These are phyloP conservation scores for Nerophis lumbriciformis DNA, from an alignment of 2,113 vertebrate species.

Conservation along the genomic window DNA sequence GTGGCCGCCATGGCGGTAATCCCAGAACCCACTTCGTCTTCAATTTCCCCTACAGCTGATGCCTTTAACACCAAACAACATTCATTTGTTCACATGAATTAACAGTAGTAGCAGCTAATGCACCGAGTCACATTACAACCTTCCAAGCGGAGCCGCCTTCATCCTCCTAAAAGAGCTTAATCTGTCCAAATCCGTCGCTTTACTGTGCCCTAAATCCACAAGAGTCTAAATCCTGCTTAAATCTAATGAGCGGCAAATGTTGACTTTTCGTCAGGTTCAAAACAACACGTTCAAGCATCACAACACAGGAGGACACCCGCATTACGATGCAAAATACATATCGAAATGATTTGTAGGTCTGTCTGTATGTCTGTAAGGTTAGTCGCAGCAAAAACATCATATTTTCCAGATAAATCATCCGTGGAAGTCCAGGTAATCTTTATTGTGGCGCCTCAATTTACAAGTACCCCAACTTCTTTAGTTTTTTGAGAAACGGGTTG, in stretches of 20 bases:
- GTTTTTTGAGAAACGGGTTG: too few species aligned
- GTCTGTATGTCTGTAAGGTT: too few species aligned
- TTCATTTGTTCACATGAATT: constrained; percentile 58
- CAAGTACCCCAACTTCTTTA: too few species aligned
- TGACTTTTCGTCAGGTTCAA: constrained; percentile 42
- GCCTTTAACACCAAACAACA: constrained; percentile 23
- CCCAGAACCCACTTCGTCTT: too few species aligned
- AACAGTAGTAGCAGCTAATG: constrained; percentile 54
- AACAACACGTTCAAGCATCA: constrained; percentile 17
- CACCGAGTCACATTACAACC: constrained; percentile 65
- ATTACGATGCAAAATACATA: neutral
- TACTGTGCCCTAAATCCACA: constrained; percentile 64
- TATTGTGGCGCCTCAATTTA: too few species aligned
- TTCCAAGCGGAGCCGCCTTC: constrained; percentile 52
- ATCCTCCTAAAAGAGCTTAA: constrained; percentile 66
- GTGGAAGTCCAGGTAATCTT: too few species aligned
- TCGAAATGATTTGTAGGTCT: too few species aligned
- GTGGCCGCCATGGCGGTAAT: too few species aligned
- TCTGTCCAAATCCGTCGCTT: constrained; percentile 61
- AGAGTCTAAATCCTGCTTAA: constrained; percentile 63
- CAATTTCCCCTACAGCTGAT: constrained; percentile 13
- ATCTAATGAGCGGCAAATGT: constrained; percentile 65
- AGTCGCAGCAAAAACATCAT: too few species aligned
- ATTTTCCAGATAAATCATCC: too few species aligned
- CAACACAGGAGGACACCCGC: constrained; percentile 7